A percentile compares a stretch with the other conserved stretches of the same genome.
Evolutionary conservation across 1,140 invertebrate genomes (phyloP).

Genomic region (Sycophila sp.): DNA sequence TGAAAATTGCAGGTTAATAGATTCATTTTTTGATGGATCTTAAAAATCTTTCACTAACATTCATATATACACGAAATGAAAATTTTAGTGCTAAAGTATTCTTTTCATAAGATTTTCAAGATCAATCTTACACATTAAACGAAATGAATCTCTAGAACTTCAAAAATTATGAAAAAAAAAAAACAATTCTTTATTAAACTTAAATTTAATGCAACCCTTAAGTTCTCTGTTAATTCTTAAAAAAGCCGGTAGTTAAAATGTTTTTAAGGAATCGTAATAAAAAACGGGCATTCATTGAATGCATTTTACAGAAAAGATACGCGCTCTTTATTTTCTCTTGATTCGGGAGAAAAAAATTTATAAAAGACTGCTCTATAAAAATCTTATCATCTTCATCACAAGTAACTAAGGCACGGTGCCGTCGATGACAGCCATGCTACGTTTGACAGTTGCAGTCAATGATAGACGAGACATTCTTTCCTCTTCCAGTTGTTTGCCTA

Average conservation of each 20-base stretch:
- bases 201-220: too few species aligned
- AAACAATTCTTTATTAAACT: too few species aligned
- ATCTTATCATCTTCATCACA: not conserved
- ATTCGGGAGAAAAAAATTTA: conserved; percentile 5
- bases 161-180: too few species aligned
- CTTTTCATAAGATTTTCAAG: not conserved
- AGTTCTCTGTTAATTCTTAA: too few species aligned
- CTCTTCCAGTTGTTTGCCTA: conserved; percentile 65
- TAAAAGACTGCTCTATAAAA: conserved; percentile 10
- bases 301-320: conserved; percentile 17
- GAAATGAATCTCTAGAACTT: too few species aligned
- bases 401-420: conserved; percentile 48
- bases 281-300: conserved; percentile 19
- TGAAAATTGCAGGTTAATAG: conserved; percentile 17
- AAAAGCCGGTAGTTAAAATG: too few species aligned
- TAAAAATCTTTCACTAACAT: conserved; percentile 21
- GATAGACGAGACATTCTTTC: conserved; percentile 64
- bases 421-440: conserved; percentile 59
- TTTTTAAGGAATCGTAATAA: too few species aligned
- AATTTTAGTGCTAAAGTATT: too few species aligned
- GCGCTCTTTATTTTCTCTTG: not conserved
- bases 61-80: too few species aligned
- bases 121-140: too few species aligned
- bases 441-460: conserved; percentile 61
- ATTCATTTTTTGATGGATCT: not conserved